These are phyloP conservation scores for Bellardia bayeri DNA, from an alignment of 2,888 invertebrate species.

Conservation along the genomic window DNA sequence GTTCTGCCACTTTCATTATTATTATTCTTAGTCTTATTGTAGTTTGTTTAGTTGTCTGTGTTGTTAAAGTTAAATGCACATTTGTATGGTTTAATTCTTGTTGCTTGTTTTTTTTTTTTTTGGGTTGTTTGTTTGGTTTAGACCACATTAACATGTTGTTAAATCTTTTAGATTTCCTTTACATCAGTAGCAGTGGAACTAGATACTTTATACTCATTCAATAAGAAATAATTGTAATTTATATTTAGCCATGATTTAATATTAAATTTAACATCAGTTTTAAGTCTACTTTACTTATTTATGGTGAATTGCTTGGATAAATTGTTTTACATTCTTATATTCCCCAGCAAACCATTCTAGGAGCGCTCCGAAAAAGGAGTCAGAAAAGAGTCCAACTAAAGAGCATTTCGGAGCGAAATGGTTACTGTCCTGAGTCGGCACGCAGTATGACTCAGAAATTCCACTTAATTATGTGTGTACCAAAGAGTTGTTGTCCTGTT, in stretches of 20 bases:
- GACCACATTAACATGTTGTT: slow-evolving; percentile 58
- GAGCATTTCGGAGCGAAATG: too few species aligned
- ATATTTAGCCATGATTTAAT: slow-evolving; percentile 49
- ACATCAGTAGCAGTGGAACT: background rate
- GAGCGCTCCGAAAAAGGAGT: too few species aligned
- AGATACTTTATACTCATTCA: slow-evolving; percentile 29
- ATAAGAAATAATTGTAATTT: slow-evolving; percentile 60
- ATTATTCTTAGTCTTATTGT: slow-evolving; percentile 30
- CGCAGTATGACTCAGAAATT: too few species aligned
- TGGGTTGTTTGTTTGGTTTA: slow-evolving; percentile 7
- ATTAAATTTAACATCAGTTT: slow-evolving; percentile 53
- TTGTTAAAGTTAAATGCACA: slow-evolving; percentile 64
- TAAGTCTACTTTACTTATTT: slow-evolving; percentile 42
- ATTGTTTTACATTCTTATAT: slow-evolving; percentile 27
- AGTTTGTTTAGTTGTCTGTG: slow-evolving; percentile 3
- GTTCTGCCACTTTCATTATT: slow-evolving; percentile 51
- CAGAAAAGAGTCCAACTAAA: too few species aligned
- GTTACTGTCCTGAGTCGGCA: too few species aligned
- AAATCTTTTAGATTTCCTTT: slow-evolving; percentile 28
- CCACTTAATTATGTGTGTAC: too few species aligned
- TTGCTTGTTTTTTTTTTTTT: slow-evolving; percentile 1
- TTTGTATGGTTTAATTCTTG: slow-evolving; percentile 41
- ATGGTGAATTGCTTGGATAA: slow-evolving; percentile 35
- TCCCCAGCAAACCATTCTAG: too few species aligned
- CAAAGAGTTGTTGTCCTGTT: too few species aligned